Evolutionary conservation across 2,113 vertebrate species (phyloP), one percentile per base, ranked within the genome.

Genomic region (Rhinoderma darwinii): DNA sequence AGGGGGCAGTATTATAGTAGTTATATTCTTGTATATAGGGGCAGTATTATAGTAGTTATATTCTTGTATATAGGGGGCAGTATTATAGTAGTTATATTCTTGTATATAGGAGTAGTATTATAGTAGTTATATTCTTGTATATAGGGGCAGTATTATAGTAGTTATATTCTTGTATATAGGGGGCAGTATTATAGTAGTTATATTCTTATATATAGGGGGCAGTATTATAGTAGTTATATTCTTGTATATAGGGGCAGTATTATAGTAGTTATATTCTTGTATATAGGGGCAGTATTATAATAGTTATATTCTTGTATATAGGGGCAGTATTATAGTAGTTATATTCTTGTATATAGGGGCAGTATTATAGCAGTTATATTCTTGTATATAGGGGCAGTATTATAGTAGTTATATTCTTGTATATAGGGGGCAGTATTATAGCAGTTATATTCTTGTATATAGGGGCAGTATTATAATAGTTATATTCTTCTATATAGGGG

Each of bases 1-100:
- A 66, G 61, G 61, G 9, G 61, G 11, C 61, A 32, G 61, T 66
- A 66, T 66, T 66, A 66, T 66, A 66, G 61, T 66, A 66, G 61
- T 66, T 66, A 66, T 66, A 66, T 66, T 66, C 61, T 30, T 66
- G 61, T 66, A 66, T 18, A 66, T 66, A 66, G 61, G 61, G 4
- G 61, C 27, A 66, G 61, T 66, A 66, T 66, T 66, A 66, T 66
- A 66, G 61, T 66, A 66, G 27, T 66, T 66, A 66, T 66, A 66
- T 66, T 66, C 61, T 66, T 66, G 61, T 66, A 30, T 18, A 66
- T 66, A 66, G 61, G 27, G 5, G 27, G 61, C 27, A 66, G n/a
- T 66, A 66, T 66, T 66, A 66, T 66, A 66, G 27, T 66, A 66
- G 61, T 66, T 66, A 66, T 66, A 66, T 66, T 66, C 61, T 32